Conservation (phyloP, 1,140 invertebrate species). For the Plutomurus gul region DNA sequence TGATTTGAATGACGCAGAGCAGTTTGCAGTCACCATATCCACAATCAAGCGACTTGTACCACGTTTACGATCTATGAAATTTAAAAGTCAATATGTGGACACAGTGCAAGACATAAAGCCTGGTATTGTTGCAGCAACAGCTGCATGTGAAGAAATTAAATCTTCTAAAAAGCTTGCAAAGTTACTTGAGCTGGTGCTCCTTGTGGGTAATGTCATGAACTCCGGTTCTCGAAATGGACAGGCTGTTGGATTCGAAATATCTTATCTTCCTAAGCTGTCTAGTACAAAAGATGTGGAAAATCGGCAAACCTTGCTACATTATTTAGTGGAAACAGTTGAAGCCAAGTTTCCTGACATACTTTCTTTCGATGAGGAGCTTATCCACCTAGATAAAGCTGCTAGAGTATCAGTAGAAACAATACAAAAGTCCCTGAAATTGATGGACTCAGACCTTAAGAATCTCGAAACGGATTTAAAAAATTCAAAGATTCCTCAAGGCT, state of each 20-base stretch:
- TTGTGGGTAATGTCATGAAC: conserved; percentile 95
- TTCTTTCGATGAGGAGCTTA: conserved; percentile 82
- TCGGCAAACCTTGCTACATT: conserved; percentile 89
- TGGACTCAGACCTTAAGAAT: conserved; percentile 83
- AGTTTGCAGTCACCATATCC: conserved; percentile 86
- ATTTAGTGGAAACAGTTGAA: conserved; percentile 85
- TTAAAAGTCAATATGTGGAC: conserved; percentile 83
- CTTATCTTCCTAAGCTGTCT: conserved; percentile 91
- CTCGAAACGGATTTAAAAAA: conserved; percentile 86
- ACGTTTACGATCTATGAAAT: conserved; percentile 85
- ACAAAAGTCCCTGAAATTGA: conserved; percentile 80
- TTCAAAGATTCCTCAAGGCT: conserved; percentile 72
- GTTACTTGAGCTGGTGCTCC: conserved; percentile 84
- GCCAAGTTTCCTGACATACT: conserved; percentile 83
- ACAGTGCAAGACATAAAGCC: conserved; percentile 89
- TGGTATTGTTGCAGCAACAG: conserved; percentile 90
- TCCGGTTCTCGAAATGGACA: conserved; percentile 89
- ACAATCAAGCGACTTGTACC: conserved; percentile 85
- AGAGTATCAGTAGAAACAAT: conserved; percentile 84
- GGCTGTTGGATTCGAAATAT: conserved; percentile 95
- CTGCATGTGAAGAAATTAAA: conserved; percentile 93
- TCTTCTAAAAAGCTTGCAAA: conserved; percentile 86
- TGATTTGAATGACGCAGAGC: conserved; percentile 89
- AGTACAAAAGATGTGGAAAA: conserved; percentile 94
- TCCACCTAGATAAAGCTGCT: conserved; percentile 81